Conservation (phyloP, 2,113 vertebrate species). For the Platysternon megacephalum region DNA sequence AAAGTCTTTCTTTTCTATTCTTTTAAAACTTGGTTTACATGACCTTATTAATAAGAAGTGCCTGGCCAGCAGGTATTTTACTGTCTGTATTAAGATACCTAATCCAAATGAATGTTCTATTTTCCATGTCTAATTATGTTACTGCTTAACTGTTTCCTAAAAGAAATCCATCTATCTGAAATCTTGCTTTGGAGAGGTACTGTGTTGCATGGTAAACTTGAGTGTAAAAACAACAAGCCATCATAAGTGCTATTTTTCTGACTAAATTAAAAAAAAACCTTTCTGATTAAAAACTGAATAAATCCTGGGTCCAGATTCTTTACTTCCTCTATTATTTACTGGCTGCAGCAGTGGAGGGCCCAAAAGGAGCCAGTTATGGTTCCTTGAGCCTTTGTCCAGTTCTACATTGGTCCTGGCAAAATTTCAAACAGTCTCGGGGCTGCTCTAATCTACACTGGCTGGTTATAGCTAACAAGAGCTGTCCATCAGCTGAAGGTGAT, state of each 20-base stretch:
- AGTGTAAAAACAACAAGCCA: neutral
- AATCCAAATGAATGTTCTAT: slow-evolving; percentile 10
- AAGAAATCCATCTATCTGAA: slow-evolving; percentile 4
- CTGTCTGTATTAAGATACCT: neutral
- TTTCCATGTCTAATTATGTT: slow-evolving; percentile 24
- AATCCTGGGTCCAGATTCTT: neutral
- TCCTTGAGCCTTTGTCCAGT: neutral
- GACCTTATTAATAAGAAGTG: slow-evolving; percentile 34
- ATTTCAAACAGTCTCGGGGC: neutral
- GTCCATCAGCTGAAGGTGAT: neutral
- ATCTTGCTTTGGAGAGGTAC: neutral
- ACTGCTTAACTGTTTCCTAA: neutral
- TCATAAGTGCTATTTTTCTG: neutral
- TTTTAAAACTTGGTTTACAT: slow-evolving; percentile 30
- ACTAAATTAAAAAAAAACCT: neutral
- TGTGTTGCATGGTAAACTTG: neutral
- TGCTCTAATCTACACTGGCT: neutral
- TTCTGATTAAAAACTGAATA: slow-evolving; percentile 5
- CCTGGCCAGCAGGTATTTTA: neutral
- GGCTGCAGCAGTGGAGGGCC: fast-evolving
- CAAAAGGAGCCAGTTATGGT: neutral
- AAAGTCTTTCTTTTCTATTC: slow-evolving; percentile 14
- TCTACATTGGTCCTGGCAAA: neutral
- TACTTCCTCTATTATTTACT: neutral
- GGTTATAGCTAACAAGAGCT: neutral